A percentile compares a stretch with the other conserved stretches of the same genome.
Evolutionary conservation across 2,113 vertebrate genomes (phyloP).

Genomic region (Leucoraja erinaceus): DNA sequence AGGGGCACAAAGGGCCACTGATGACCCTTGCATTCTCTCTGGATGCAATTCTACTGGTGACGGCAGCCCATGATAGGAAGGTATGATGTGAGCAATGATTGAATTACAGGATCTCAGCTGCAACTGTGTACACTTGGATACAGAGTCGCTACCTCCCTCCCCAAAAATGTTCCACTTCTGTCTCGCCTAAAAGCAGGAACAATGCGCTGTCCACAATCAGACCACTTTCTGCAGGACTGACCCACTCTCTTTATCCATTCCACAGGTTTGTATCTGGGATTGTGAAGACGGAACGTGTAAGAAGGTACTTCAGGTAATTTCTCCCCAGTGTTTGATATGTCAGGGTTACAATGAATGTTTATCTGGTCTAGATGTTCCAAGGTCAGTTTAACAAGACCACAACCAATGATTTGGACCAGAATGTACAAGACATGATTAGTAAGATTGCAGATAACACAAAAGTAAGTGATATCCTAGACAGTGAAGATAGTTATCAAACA

Average conservation of each 20-base stretch:
- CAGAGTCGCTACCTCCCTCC: too few relatives aligned
- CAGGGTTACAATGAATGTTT: background rate
- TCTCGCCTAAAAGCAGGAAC: too few relatives aligned
- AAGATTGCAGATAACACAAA: too few relatives aligned
- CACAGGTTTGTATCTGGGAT: conserved; percentile 44
- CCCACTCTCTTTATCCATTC: background rate
- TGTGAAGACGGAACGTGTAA: conserved; percentile 12
- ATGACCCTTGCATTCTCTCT: conserved; percentile 42
- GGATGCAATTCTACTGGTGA: conserved; percentile 41
- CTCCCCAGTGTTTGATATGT: background rate
- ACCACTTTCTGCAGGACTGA: background rate
- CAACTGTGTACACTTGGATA: too few relatives aligned
- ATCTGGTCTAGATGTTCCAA: too few relatives aligned
- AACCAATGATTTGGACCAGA: background rate
- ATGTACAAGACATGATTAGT: too few relatives aligned
- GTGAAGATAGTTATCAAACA: too few relatives aligned
- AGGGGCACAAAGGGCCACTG: conserved; percentile 31
- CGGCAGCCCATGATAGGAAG: background rate
- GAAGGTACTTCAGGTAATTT: background rate
- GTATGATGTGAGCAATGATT: background rate
- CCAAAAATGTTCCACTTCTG: background rate
- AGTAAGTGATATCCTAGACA: too few relatives aligned
- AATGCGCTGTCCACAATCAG: too few relatives aligned
- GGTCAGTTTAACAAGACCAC: too few relatives aligned
- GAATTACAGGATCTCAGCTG: background rate